Percentiles rank a stretch among this genome's conserved stretches.
phyloP scores from a whole-genome alignment of 2,113 vertebrate species.

The Cottus gobio region DNA sequence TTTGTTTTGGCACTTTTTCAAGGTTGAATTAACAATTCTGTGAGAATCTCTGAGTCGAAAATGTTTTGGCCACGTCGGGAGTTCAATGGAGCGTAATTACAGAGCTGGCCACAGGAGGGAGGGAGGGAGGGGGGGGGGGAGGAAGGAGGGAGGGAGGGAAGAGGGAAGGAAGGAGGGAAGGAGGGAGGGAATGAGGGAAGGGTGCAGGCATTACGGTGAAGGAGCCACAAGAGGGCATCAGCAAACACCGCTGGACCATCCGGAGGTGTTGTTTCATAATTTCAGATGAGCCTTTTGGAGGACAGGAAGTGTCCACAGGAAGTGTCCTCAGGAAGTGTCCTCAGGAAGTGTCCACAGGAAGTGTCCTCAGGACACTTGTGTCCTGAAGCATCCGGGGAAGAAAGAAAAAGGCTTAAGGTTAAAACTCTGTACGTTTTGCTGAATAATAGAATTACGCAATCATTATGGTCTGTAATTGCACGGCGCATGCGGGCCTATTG shows the following conservation, averaged over 20 bases:
- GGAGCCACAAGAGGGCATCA: conserved; percentile 62
- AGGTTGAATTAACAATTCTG: conserved; percentile 12
- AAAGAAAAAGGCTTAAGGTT: conserved; percentile 43
- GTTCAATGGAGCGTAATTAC: conserved; percentile 3
- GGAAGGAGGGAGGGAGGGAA: too few relatives aligned
- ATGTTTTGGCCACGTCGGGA: conserved; percentile 29
- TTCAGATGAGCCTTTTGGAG: conserved; percentile 2
- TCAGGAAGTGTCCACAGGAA: too few relatives aligned
- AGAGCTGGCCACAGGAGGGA: neutral
- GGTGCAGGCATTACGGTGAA: neutral
- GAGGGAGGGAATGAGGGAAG: neutral
- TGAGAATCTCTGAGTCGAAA: conserved; percentile 2
- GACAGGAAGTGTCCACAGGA: conserved; percentile 3
- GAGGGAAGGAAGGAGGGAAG: neutral
- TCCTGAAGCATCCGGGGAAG: too few relatives aligned
- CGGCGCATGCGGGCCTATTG: conserved; percentile 40
- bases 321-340: too few relatives aligned
- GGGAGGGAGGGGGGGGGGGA: neutral
- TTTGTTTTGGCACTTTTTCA: conserved; percentile 37
- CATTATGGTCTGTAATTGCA: conserved; percentile 59
- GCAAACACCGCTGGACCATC: neutral
- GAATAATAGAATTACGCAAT: conserved; percentile 70
- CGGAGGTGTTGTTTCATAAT: neutral
- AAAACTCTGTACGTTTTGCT: conserved; percentile 13
- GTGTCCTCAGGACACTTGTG: too few relatives aligned